Evolutionary conservation across 53 echinoderm and acorn worm genomes (phyloP), one percentile per base, ranked within the genome.

Genomic region (Apostichopus leukothele): DNA sequence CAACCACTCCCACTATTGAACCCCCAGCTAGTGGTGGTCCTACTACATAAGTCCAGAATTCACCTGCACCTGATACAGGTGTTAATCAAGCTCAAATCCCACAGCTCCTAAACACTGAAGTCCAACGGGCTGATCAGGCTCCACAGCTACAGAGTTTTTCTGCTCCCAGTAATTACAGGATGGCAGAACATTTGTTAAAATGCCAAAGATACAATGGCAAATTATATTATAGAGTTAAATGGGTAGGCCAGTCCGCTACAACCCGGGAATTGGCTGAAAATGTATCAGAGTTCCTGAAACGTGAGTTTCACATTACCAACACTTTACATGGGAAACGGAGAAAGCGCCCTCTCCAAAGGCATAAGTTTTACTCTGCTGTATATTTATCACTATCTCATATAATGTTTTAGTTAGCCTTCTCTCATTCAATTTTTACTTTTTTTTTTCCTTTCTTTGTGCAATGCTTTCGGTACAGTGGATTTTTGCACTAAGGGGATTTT

Each of bases 151-250:
- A 25, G 25, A 25, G 25, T 25, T 1, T 1, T 25, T 1, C 0
- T 25, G 25, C 25, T 25, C 25, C 25, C 83, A n/a, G 19, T 57
- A 50, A 27, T 7, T 86, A 26, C 4, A 86, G 39, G 16, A n/a
- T 51, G 4, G 66, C 86, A 71, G 73, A 86, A 27, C 68, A 53
- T 51, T 73, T 63, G n/a, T 50, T 0, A 50, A 86, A 86, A 4
- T 67, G 71, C 0, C 71, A 86, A 52, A n/a, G 86, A 27, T 86
- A 86, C 14, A 86, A 86, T 67, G 74, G 53, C 16, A 67, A 50
- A 50, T 27, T 86, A 51, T 86, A 86, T 73, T 86, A 71, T 27
- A 86, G 68, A 18, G 86, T 86, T 71, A 86, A 86, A 27, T 86
- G 86, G 86, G 86, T 50, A 5, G 67, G 68, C 68, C 71, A 86